A percentile compares a stretch with the other conserved stretches of the same genome.
phyloP scores from a whole-genome alignment of 2,113 vertebrate genomes.

The Catharus bicknelli region DNA sequence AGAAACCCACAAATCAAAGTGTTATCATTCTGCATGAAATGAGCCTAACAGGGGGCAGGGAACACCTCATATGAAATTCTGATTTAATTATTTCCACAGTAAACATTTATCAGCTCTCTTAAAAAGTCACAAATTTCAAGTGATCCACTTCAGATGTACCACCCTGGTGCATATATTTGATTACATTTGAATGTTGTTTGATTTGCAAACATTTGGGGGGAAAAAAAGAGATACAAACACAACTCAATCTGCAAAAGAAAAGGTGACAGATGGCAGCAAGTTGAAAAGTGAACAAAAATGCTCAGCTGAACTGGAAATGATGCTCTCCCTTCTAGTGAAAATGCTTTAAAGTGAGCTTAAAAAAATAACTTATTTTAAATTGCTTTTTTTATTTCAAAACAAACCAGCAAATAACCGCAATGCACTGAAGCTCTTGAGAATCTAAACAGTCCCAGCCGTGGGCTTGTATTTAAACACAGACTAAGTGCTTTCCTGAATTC shows the following conservation, averaged over 20 bases:
- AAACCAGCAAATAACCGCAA: background rate
- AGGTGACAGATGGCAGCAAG: conserved; percentile 62
- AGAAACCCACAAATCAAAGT: background rate
- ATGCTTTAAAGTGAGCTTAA: conserved; percentile 20
- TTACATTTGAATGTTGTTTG: conserved; percentile 68
- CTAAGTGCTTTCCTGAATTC: conserved; percentile 15
- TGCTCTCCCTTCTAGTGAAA: conserved; percentile 22
- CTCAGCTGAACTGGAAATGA: background rate
- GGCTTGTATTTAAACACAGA: background rate
- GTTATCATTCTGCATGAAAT: conserved; percentile 17
- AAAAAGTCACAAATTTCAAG: conserved; percentile 69
- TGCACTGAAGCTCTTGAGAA: conserved; percentile 10
- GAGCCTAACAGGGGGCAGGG: conserved; percentile 36
- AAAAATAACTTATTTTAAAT: conserved; percentile 34
- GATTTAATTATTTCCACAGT: conserved; percentile 68
- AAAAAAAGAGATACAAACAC: conserved; percentile 11
- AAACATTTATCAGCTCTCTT: conserved; percentile 64
- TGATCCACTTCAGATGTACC: conserved; percentile 61
- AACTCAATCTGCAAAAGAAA: conserved; percentile 29
- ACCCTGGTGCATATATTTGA: conserved; percentile 54
- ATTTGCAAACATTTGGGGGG: conserved; percentile 67
- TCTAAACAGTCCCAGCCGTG: background rate
- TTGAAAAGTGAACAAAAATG: conserved; percentile 23
- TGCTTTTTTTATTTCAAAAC: conserved; percentile 25
- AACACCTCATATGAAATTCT: conserved; percentile 59